Base-by-base conservation (phyloP, 2,888 invertebrate genomes). In the Auanema freiburgensis region DNA sequence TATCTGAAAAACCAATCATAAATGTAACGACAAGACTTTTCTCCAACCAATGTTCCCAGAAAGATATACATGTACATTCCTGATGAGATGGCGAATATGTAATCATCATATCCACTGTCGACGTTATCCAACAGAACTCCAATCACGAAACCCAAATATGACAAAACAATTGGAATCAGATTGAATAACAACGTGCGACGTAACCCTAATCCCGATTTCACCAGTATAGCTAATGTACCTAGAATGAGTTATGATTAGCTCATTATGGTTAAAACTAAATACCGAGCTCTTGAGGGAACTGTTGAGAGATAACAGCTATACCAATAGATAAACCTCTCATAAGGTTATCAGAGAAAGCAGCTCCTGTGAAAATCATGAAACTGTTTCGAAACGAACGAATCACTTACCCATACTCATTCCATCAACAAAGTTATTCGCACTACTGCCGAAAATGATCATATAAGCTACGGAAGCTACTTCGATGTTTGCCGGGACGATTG, bases 41-140 rank as follows among this genome's bases (percentile, higher is more conserved):
- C 11, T 12, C 14, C 14, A 50, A 80, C 80, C 63, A 80, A 65
- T 10, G 80, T 80, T 50, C 80, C 80, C 18, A 80, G 66, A 56
- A 80, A 80, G n/a, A 81, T 81, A 59, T 81, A 81, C 61, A 79
- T 69, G 63, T 81, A 81, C 81, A 81, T 81, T 53, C 81, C 81
- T 10, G 74, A 72, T 1, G 78, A 79, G n/a, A 81, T 63, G 41
- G 77, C 74, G 53, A 81, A 81, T 21, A 81, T 77, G 57, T 77
- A 77, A 25, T 72, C 70, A 60, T 81, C 81, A 61, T 76, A 81
- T 23, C 72, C 66, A 46, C 79, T 79, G 59, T 79, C 73, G 10
- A 79, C 67, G 58, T 69, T 69, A 55, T 77, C 78, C 43, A 80
- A 57, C 51, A 79, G 61, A 4, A 81, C 79, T 12, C 81, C 81